These are phyloP conservation scores for Prolemur simus DNA, from an alignment of 2,113 vertebrate species.

Conservation along the genomic window DNA sequence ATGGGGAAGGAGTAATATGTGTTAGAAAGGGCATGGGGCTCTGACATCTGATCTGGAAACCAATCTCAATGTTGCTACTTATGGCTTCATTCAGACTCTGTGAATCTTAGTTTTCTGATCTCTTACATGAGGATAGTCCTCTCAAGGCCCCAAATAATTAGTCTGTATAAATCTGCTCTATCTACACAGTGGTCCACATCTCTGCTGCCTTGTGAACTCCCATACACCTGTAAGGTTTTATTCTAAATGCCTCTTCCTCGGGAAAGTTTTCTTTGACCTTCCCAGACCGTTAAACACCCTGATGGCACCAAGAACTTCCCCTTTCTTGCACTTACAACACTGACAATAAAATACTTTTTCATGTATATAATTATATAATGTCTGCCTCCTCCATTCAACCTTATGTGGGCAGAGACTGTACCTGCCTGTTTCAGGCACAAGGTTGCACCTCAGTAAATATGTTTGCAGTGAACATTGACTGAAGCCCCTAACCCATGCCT, in stretches of 20 bases:
- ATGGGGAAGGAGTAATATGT: background rate
- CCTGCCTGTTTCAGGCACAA: background rate
- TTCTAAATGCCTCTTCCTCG: background rate
- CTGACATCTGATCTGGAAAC: background rate
- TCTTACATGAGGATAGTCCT: background rate
- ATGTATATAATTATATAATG: too few relatives aligned
- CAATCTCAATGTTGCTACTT: background rate
- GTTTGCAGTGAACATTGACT: background rate
- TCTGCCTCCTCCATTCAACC: background rate
- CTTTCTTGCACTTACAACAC: background rate
- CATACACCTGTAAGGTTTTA: background rate
- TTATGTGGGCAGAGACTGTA: background rate
- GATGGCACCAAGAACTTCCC: background rate
- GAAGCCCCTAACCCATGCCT: background rate
- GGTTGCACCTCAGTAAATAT: background rate
- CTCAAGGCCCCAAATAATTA: background rate
- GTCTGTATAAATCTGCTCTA: background rate
- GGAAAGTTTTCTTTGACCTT: background rate
- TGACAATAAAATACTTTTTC: background rate
- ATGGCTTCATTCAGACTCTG: background rate
- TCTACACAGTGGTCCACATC: background rate
- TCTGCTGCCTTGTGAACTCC: background rate
- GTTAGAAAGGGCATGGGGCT: background rate
- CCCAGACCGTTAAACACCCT: background rate
- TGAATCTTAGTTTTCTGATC: background rate